Percentiles rank a stretch among this genome's conserved stretches.
Evolutionary conservation across 2,888 invertebrate species (phyloP).

Genomic region (Drosophila yooni): DNA sequence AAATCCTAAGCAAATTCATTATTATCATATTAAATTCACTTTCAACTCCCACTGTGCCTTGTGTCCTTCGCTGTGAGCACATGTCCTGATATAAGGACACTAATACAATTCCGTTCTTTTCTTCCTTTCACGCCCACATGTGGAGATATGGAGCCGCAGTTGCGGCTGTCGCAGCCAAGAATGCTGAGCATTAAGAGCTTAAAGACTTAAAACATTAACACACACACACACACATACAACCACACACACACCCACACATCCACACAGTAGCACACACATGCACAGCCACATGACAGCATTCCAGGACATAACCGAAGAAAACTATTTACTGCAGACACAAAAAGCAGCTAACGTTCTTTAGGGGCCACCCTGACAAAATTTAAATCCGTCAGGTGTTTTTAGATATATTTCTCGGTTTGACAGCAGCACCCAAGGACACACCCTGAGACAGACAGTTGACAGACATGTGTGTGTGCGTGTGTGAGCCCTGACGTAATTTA

Average conservation of each 20-base stretch:
- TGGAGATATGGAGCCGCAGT: slow-evolving; percentile 35
- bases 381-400: slow-evolving; percentile 74
- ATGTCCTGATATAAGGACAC: slow-evolving; percentile 16
- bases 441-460: slow-evolving; percentile 37
- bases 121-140: slow-evolving; percentile 23
- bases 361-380: slow-evolving; percentile 62
- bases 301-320: slow-evolving; percentile 45
- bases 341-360: slow-evolving; percentile 26
- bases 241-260: slow-evolving; percentile 17
- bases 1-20: slow-evolving; percentile 26
- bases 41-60: slow-evolving; percentile 28
- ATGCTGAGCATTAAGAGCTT: slow-evolving; percentile 70
- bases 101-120: slow-evolving; percentile 25
- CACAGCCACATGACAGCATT: slow-evolving; percentile 37
- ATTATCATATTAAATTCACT: slow-evolving; percentile 41
- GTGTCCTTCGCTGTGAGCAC: slow-evolving; percentile 21
- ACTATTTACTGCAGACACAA: slow-evolving; percentile 59
- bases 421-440: slow-evolving; percentile 23
- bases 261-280: slow-evolving; percentile 17
- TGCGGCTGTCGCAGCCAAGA: slow-evolving; percentile 57
- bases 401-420: slow-evolving; percentile 43
- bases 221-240: slow-evolving; percentile 36
- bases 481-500: slow-evolving; percentile 55
- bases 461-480: slow-evolving; percentile 27
- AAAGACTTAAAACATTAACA: slow-evolving; percentile 72